Evolutionary conservation across 2,888 invertebrate species (phyloP), one percentile per base, ranked within the genome.

Genomic region (Agriopis aurantiaria): DNA sequence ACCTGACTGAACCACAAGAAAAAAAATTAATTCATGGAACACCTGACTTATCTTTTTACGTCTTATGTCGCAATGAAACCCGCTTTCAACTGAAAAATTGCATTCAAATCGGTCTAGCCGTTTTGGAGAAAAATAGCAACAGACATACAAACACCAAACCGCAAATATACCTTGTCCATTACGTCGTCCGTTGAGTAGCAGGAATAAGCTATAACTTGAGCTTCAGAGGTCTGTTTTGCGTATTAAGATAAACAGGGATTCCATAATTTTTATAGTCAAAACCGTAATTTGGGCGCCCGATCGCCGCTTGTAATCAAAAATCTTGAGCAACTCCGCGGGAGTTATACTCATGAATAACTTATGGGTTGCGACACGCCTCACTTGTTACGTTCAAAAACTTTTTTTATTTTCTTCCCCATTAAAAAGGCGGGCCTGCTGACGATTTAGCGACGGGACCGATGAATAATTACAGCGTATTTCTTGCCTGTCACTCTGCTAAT

Each of bases 401-500:
- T 89, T 88, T 91, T 91, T 90, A 89, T 92, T 90, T 91, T 89
- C 85, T 85, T 85, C 85, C 79, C 88, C 89, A 91, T 92, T 91
- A 91, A 91, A 89, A 86, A 81, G 86, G 73, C 79, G 85, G 83
- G 81, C 79, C 78, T 81, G 80, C 89, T 89, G 91, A 86, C 91
- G 90, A 92, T 91, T 91, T 90, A 87, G 87, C 89, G 88, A 87
- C 88, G 87, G 85, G 80, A 79, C 82, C 86, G 86, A 91, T 93
- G 93, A 94, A 93, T 93, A 93, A 94, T 94, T 94, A 92, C 85
- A 74, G 77, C 85, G 86, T 89, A 91, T 91, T 92, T 94, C 89
- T 92, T 91, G 91, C 90, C 87, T 88, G 93, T 93, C 93, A 93
- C 89, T 88, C 82, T 78, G 80, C 83, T 92, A 94, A 94, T 93